Evolutionary conservation across 1,140 invertebrate genomes (phyloP).

Genomic region (Linepithema humile): DNA sequence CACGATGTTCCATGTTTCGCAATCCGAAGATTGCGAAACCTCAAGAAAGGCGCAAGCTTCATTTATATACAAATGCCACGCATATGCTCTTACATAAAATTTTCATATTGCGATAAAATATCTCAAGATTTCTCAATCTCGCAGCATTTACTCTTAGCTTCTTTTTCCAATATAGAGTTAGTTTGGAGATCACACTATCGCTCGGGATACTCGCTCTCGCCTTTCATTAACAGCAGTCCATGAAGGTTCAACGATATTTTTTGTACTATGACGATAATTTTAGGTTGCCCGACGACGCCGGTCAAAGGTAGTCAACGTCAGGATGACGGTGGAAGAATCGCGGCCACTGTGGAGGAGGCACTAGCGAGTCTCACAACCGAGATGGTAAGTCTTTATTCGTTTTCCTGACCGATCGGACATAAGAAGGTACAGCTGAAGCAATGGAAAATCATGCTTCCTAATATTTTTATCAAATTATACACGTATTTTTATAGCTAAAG

Average conservation of each 20-base stretch:
- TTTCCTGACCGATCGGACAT: constrained; percentile 54
- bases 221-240: constrained; percentile 9
- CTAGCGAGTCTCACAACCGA: constrained; percentile 91
- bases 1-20: constrained; percentile 47
- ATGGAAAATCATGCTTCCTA: constrained; percentile 10
- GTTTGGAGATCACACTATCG: constrained; percentile 16
- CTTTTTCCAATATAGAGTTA: not conserved
- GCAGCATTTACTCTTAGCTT: not conserved
- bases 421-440: not conserved
- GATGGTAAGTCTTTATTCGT: constrained; percentile 87
- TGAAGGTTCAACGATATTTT: constrained; percentile 13
- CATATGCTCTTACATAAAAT: not conserved
- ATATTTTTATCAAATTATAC: not conserved
- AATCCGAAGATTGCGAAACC: not conserved
- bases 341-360: constrained; percentile 87
- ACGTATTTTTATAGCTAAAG: not conserved
- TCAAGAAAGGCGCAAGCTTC: not conserved
- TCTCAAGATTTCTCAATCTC: not conserved
- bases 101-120: not conserved
- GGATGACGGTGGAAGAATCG: constrained; percentile 77
- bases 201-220: constrained; percentile 12
- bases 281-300: constrained; percentile 86
- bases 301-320: constrained; percentile 79
- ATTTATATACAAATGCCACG: constrained; percentile 4
- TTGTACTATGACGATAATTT: constrained; percentile 75